These are phyloP conservation scores for Yasuhikotakia modesta DNA, from an alignment of 2,797 vertebrate species.

Conservation along the genomic window DNA sequence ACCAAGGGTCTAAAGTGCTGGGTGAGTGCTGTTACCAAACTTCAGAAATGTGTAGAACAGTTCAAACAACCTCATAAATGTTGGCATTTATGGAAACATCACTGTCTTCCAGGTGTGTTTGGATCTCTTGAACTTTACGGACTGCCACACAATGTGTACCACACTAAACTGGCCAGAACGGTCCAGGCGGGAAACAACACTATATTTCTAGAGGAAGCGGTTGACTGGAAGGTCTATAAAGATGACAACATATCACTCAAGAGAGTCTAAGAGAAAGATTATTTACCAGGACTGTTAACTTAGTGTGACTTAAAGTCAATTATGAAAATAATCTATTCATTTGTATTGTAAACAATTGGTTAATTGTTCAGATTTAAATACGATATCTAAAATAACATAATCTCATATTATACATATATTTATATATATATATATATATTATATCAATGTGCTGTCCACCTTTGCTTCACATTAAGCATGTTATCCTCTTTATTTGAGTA, in stretches of 20 bases:
- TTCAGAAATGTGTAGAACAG: too few species aligned
- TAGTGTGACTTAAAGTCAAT: too few species aligned
- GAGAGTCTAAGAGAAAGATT: neutral
- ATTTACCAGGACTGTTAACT: neutral
- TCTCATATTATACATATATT: too few species aligned
- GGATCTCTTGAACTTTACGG: slow-evolving; percentile 84
- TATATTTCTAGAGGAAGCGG: slow-evolving; percentile 71
- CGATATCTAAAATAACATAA: slow-evolving; percentile 2
- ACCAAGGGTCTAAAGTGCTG: slow-evolving; percentile 87
- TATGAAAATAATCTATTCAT: too few species aligned
- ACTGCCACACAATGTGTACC: slow-evolving; percentile 75
- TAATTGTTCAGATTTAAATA: neutral
- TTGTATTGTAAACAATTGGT: too few species aligned
- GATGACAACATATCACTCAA: neutral
- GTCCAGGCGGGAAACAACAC: slow-evolving; percentile 73
- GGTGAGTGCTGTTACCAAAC: slow-evolving; percentile 67
- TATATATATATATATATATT: too few species aligned
- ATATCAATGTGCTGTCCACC: too few species aligned
- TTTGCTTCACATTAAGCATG: too few species aligned
- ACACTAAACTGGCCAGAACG: slow-evolving; percentile 80
- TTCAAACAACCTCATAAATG: neutral
- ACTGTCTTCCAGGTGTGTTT: slow-evolving; percentile 74
- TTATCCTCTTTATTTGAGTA: too few species aligned
- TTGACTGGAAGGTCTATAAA: slow-evolving; percentile 84
- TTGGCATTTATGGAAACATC: neutral